Percentiles rank a stretch among this genome's conserved stretches.
These are phyloP conservation scores for Petrocephalus microphthalmus DNA, from an alignment of 2,113 vertebrate species.

Conservation along the genomic window DNA sequence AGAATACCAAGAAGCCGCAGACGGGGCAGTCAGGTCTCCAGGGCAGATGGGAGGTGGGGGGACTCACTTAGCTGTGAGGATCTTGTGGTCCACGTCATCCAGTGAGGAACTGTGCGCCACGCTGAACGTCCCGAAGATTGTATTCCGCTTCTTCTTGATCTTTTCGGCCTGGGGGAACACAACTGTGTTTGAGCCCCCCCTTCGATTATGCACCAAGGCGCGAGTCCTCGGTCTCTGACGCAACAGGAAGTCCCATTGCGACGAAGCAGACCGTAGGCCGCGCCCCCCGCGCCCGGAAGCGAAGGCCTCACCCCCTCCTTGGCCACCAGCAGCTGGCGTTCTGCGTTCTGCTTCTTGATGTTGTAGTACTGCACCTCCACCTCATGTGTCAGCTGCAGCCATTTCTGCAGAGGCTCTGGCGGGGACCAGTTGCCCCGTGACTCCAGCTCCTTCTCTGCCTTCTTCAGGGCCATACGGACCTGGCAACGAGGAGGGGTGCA, in stretches of 20 bases:
- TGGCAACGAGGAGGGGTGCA: conserved; percentile 32
- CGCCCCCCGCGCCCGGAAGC: background rate
- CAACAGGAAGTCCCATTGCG: background rate
- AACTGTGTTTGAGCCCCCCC: background rate
- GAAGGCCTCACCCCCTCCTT: conserved; percentile 81
- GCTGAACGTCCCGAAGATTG: conserved; percentile 87
- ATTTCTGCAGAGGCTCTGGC: conserved; percentile 78
- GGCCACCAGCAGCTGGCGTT: conserved; percentile 85
- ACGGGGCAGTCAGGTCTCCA: background rate
- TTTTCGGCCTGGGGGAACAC: conserved; percentile 70
- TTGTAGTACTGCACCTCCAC: conserved; percentile 92
- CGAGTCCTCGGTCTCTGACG: background rate
- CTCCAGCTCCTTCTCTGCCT: conserved; percentile 85
- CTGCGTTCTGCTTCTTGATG: conserved; percentile 85
- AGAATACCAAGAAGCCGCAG: background rate
- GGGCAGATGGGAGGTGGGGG: background rate
- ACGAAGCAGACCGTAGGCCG: background rate
- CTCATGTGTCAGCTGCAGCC: conserved; percentile 93
- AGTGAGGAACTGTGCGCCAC: conserved; percentile 93
- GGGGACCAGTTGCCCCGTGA: conserved; percentile 69
- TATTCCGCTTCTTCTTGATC: conserved; percentile 93
- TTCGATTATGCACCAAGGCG: background rate
- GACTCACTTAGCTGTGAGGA: conserved; percentile 88
- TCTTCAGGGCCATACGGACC: conserved; percentile 81
- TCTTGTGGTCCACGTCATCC: conserved; percentile 94